Conservation (phyloP, 2,113 vertebrate genomes). For the Suncus etruscus region DNA sequence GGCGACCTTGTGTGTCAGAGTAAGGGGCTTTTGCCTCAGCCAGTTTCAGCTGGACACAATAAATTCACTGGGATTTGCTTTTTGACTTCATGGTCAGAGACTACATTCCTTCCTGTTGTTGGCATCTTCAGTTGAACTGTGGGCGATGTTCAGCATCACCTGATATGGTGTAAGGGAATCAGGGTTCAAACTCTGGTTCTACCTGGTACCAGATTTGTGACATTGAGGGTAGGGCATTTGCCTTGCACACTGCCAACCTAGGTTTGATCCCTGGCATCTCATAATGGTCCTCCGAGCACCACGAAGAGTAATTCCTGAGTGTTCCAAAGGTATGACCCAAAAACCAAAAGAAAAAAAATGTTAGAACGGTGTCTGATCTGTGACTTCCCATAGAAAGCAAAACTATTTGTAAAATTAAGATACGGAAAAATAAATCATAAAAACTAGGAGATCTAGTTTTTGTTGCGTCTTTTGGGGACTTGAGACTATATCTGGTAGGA, state of each 20-base stretch:
- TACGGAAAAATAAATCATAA: constrained; percentile 19
- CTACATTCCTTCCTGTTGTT: constrained; percentile 22
- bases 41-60: constrained; percentile 14
- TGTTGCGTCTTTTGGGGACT: background rate
- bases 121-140: constrained; percentile 34
- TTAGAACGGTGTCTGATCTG: background rate
- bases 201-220: too few relatives aligned
- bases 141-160: constrained; percentile 41
- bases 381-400: background rate
- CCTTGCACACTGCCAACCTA: too few relatives aligned
- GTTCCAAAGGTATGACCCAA: too few relatives aligned
- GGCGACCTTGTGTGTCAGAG: constrained; percentile 36
- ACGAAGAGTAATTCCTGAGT: too few relatives aligned
- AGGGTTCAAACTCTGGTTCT: background rate
- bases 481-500: too few relatives aligned
- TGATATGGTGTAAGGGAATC: background rate
- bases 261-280: too few relatives aligned
- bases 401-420: constrained; percentile 32
- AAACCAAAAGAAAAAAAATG: background rate
- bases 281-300: too few relatives aligned
- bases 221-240: too few relatives aligned
- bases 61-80: constrained; percentile 28
- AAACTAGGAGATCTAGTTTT: background rate
- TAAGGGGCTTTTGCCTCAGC: constrained; percentile 23
- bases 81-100: constrained; percentile 32